Base-by-base conservation (phyloP, 2,113 vertebrate species). In the Epinephelus lanceolatus region DNA sequence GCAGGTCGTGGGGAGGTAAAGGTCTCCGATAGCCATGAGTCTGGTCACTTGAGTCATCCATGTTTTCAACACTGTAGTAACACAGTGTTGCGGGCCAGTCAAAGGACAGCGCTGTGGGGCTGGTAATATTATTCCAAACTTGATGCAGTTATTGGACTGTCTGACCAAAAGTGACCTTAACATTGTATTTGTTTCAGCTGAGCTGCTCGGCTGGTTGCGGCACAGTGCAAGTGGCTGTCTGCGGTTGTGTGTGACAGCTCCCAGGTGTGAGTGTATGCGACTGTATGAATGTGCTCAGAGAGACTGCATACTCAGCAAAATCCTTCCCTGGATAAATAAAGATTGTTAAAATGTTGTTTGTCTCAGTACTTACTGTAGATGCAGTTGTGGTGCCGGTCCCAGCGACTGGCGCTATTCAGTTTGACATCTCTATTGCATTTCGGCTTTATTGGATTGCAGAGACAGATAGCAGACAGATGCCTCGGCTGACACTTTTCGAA, bases 311-410 rank as follows among this genome's bases (percentile, higher is more conserved):
- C 71, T 91, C 90, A 82, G 85, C 90, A 86, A 17, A 88, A 88
- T 62, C 78, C 68, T 62, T 56, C 84, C 86, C 85, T 2, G n/a
- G 80, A 79, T 90, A 86, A 90, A 91, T 88, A 88, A 81, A 89
- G 82, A 88, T 55, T 83, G 87, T 83, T 84, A 77, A 89, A 91
- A 60, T 9, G 17, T 81, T 70, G 86, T 85, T 81, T 88, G 83
- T 80, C 73, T 87, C 84, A 23, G 60, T 84, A 45, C 69, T 83
- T 73, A 73, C 74, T 76, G 67, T 57, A 33, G 77, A 66, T 37
- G 79, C 73, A 37, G 75, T 56, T 52, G 71, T 3, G 1, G 55
- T 25, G 0, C 37, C 17, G 1, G 59, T 59, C 5, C 15, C 77
- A 30, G 45, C 49, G 10, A 18, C 60, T 76, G 84, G 55, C 3